A percentile compares a stretch with the other conserved stretches of the same genome.
Conservation (phyloP, 2,113 vertebrate genomes). For the Artemisiospiza belli region DNA sequence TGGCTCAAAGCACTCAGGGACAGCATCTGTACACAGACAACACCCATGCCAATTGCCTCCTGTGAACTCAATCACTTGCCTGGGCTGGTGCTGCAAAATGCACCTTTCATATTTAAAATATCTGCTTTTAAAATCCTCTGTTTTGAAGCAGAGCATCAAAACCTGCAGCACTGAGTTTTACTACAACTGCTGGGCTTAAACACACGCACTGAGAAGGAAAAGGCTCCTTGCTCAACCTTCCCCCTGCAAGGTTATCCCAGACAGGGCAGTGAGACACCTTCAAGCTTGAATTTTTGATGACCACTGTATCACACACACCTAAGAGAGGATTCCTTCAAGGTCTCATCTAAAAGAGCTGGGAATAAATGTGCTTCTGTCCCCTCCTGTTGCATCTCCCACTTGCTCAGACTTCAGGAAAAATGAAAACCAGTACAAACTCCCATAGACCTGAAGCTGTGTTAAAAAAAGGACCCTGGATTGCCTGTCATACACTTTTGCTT, state of each 20-base stretch:
- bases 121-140: neutral
- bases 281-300: neutral
- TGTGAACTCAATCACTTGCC: neutral
- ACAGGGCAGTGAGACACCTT: neutral
- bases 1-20: neutral
- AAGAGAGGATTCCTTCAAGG: neutral
- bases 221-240: neutral
- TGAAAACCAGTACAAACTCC: neutral
- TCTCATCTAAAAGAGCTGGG: neutral
- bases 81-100: neutral
- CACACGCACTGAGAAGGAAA: neutral
- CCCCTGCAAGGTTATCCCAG: neutral
- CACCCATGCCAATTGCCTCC: neutral
- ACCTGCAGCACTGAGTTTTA: neutral
- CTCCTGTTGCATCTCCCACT: neutral
- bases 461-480: neutral
- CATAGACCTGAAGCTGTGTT: neutral
- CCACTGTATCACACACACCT: neutral
- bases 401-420: neutral
- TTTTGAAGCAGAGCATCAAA: neutral
- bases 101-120: neutral
- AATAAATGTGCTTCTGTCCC: neutral
- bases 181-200: neutral
- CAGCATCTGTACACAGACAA: neutral
- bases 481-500: neutral